Percentiles rank a stretch among this genome's conserved stretches.
phyloP scores from a whole-genome alignment of 2,888 invertebrate genomes.

The Cerceris ruficornis region DNA sequence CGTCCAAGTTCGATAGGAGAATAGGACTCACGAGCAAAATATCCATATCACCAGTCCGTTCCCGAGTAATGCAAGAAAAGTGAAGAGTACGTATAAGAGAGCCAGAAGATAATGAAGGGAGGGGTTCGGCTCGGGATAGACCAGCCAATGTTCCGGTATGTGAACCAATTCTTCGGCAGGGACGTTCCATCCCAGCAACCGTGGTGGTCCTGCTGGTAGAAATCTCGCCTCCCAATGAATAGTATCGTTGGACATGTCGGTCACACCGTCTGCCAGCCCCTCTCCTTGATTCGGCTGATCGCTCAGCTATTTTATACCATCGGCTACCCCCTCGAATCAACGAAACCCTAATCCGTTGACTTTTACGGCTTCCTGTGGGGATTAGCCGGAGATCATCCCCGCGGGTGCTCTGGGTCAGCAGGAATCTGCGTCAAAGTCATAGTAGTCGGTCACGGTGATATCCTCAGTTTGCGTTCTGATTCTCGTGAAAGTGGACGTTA shows the following conservation, averaged over 20 bases:
- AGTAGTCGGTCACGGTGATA: constrained; percentile 26
- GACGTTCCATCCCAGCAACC: constrained; percentile 89
- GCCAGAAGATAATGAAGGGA: constrained; percentile 91
- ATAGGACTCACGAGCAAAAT: constrained; percentile 89
- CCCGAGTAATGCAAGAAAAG: constrained; percentile 88
- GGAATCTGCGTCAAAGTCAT: constrained; percentile 73
- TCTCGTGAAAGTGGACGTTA: not conserved
- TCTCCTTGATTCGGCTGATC: constrained; percentile 67
- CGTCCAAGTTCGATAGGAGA: not conserved
- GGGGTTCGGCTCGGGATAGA: constrained; percentile 90
- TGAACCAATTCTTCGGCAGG: constrained; percentile 89
- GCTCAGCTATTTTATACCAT: constrained; percentile 66
- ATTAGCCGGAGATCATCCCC: constrained; percentile 77
- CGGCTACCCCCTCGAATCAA: constrained; percentile 42
- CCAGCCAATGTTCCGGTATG: constrained; percentile 89
- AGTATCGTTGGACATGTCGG: constrained; percentile 76
- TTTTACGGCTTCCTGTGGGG: constrained; percentile 74
- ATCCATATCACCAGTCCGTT: constrained; percentile 94
- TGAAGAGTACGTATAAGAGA: constrained; percentile 89
- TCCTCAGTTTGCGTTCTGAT: constrained; percentile 26
- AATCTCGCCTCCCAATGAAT: constrained; percentile 77
- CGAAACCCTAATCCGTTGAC: constrained; percentile 64
- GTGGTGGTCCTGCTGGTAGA: constrained; percentile 77
- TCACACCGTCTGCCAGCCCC: constrained; percentile 74
- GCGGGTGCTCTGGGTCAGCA: constrained; percentile 71